Base-by-base conservation (phyloP, 2,888 invertebrate species). In the Pristionchus japonicus region DNA sequence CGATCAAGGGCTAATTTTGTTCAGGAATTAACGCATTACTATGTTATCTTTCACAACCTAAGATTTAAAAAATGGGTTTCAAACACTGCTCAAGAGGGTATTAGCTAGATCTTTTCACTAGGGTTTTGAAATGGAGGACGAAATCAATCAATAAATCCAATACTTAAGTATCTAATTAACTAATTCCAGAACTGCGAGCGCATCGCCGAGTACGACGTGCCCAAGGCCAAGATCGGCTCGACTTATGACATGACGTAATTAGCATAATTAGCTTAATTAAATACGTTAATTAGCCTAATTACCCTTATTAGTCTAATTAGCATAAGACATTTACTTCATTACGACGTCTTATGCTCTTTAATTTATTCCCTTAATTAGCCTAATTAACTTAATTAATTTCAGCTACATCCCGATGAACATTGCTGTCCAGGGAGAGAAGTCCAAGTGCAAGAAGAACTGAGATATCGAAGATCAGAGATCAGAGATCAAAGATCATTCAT, bases 331-430 rank as follows among this genome's bases (percentile, higher is more conserved):
- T n/a, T n/a, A n/a, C n/a, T n/a, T n/a, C n/a, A n/a, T n/a, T n/a
- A n/a, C n/a, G n/a, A n/a, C n/a, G n/a, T n/a, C n/a, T n/a, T n/a
- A n/a, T n/a, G n/a, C n/a, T n/a, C n/a, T n/a, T n/a, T n/a, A n/a
- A n/a, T n/a, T n/a, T n/a, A n/a, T n/a, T n/a, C n/a, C n/a, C n/a
- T n/a, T 70, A 70, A 70, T 70, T 70, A 37, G 6, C 31, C 3
- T 23, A 70, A 70, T 40, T 23, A 70, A 27, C n/a, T 9, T 4
- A 67, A 31, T 64, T 43, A 77, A n/a, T 40, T 74, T 2, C 23
- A 77, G 77, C 9, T 85, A 85, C 47, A 43, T 85, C 43, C 85
- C 85, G 7, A 85, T 85, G 85, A 85, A 85, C 85, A 85, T 85
- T 31, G 61, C 61, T 13, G 85, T 85, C 27, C 40, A 23, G 20